Percentiles rank a stretch among this genome's conserved stretches.
These are phyloP conservation scores for Otus sunia DNA, from an alignment of 2,113 vertebrate species.

Conservation along the genomic window DNA sequence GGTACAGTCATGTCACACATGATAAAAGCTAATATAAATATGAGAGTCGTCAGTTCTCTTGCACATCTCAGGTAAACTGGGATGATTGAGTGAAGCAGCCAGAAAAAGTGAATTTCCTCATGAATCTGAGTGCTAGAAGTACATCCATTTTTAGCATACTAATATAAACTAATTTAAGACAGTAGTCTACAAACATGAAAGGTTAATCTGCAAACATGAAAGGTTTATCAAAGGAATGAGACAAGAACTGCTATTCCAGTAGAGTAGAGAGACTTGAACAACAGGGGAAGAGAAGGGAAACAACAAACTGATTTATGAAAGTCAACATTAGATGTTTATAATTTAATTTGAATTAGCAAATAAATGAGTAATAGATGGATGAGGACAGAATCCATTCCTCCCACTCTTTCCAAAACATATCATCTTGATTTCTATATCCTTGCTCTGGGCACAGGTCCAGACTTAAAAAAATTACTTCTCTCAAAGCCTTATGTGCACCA, in stretches of 20 bases:
- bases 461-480: neutral
- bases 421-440: neutral
- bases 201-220: neutral
- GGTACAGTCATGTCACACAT: neutral
- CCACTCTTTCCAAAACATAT: neutral
- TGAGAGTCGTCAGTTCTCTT: neutral
- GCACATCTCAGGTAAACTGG: neutral
- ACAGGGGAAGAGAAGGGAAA: neutral
- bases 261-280: neutral
- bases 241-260: neutral
- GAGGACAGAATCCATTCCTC: neutral
- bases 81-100: neutral
- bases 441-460: neutral
- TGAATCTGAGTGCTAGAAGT: neutral
- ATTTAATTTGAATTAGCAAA: neutral
- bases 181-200: neutral
- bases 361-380: neutral
- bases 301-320: neutral
- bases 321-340: neutral
- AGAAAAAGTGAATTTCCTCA: neutral
- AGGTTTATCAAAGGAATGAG: neutral
- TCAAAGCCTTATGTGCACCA: neutral
- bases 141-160: neutral
- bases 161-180: neutral
- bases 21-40: neutral